These are phyloP conservation scores for Platalea minor DNA, from an alignment of 2,797 vertebrate species.

Conservation along the genomic window DNA sequence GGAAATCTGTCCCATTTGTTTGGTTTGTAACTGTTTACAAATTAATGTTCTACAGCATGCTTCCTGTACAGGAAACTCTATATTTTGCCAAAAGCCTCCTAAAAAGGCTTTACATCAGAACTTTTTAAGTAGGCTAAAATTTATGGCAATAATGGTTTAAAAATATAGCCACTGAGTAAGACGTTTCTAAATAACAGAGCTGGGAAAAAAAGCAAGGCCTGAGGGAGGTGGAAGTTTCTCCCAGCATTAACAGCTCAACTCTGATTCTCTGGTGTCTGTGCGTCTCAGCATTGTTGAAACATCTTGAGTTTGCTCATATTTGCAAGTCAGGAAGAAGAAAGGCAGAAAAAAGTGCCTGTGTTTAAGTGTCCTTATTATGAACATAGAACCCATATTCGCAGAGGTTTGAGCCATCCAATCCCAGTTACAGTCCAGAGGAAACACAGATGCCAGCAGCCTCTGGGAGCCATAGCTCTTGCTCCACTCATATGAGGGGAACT, in stretches of 20 bases:
- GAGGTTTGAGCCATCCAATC: not conserved
- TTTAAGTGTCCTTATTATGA: not conserved
- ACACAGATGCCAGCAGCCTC: not conserved
- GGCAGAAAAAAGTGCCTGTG: not conserved
- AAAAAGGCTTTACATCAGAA: not conserved
- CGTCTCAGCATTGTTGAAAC: not conserved
- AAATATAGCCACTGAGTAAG: not conserved
- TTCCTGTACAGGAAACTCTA: not conserved
- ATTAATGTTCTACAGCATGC: not conserved
- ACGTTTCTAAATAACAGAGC: not conserved
- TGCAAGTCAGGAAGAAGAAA: not conserved
- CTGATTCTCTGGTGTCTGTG: not conserved
- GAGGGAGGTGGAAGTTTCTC: not conserved
- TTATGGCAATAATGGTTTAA: not conserved
- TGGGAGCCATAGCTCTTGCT: not conserved
- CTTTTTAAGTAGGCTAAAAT: not conserved
- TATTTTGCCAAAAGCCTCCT: not conserved
- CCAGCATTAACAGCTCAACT: not conserved
- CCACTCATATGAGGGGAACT: fast-evolving
- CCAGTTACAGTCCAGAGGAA: not conserved
- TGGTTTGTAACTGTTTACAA: not conserved
- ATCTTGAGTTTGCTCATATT: not conserved
- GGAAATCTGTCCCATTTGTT: not conserved
- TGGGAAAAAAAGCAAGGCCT: not conserved
- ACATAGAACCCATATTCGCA: not conserved